Evolutionary conservation across 2,797 vertebrate species (phyloP), one percentile per base, ranked within the genome.

Genomic region (Chaunax sp.): DNA sequence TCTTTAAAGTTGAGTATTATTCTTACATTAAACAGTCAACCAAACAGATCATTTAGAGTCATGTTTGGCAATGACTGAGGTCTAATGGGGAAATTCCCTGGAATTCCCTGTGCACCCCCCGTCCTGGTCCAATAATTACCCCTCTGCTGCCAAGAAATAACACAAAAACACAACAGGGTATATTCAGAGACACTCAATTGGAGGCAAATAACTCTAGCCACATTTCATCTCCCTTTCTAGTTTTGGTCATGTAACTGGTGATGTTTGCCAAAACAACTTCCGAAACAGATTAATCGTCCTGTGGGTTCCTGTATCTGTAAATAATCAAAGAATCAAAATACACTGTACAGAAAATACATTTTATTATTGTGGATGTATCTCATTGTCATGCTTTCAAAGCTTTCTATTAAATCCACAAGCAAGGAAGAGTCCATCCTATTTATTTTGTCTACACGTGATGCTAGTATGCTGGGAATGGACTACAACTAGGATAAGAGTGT

Each of bases 11-110:
- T n/a, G n/a, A n/a, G n/a, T n/a, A n/a, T n/a, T n/a, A n/a, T n/a
- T n/a, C n/a, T n/a, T n/a, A n/a, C n/a, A n/a, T n/a, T n/a, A n/a
- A n/a, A n/a, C n/a, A n/a, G n/a, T n/a, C n/a, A n/a, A n/a, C n/a
- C n/a, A n/a, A n/a, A n/a, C n/a, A n/a, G n/a, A n/a, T n/a, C n/a
- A n/a, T n/a, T n/a, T n/a, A n/a, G n/a, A n/a, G n/a, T n/a, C n/a
- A n/a, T n/a, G n/a, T n/a, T n/a, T n/a, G n/a, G n/a, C 35, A 7
- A 59, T 41, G 49, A 64, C 28, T 54, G 50, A 71, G 28, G 64
- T 56, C 61, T 80, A 43, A 78, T 84, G 77, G 84, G n/a, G 84
- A 85, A 87, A 87, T 50, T 85, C 81, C 82, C 78, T 76, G 68
- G 38, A 35, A 35, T 35, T 35, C 33, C 33, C 33, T 35, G 33